Conservation (phyloP, 1,140 invertebrate species). For the Rhopalosiphum padi region DNA sequence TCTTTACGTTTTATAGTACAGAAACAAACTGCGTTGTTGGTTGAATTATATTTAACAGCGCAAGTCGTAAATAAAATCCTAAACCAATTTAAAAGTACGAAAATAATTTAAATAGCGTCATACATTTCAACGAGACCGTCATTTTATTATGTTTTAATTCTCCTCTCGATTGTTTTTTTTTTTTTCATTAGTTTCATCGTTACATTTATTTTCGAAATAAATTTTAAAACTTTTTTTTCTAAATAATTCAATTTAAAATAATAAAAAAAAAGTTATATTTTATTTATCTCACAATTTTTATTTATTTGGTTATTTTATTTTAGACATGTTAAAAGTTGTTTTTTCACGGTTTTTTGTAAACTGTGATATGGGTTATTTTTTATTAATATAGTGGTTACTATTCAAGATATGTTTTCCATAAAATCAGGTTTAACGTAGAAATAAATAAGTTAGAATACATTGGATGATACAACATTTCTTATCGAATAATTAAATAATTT, state of each 20-base stretch:
- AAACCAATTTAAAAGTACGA: slow-evolving; percentile 6
- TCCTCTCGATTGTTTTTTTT: neutral
- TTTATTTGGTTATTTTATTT: neutral
- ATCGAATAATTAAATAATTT: neutral
- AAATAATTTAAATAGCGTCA: neutral
- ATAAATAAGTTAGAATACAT: neutral
- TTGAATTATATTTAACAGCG: neutral
- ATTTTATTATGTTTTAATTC: neutral
- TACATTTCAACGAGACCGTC: neutral
- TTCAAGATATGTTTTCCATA: neutral
- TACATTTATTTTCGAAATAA: neutral
- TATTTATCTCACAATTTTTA: neutral
- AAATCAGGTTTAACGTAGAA: neutral
- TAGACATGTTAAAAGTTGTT: neutral
- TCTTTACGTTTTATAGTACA: neutral
- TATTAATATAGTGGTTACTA: no score
- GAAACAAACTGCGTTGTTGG: neutral
- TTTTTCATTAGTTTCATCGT: neutral
- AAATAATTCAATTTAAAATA: neutral
- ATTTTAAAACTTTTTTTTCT: neutral
- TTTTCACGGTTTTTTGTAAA: neutral
- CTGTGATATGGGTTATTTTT: neutral
- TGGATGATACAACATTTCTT: no score
- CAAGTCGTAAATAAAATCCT: neutral
- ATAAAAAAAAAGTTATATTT: neutral